These are phyloP conservation scores for Hydroisotoma schaefferi DNA, from an alignment of 2,888 invertebrate species.

Conservation along the genomic window DNA sequence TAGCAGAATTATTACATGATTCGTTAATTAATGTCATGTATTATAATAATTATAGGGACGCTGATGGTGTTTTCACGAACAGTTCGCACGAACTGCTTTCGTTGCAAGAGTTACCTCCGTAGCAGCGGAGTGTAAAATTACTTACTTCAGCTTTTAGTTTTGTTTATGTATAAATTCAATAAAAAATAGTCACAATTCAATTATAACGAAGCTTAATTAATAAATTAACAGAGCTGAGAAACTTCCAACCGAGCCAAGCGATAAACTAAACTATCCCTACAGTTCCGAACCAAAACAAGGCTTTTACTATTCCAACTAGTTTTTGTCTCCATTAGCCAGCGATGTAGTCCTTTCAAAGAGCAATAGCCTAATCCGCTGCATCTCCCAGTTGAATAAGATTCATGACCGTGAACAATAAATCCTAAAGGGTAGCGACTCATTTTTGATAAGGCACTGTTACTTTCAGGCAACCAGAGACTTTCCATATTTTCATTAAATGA, in stretches of 20 bases:
- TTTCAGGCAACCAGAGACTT: conserved; percentile 27
- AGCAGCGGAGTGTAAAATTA: too few species aligned
- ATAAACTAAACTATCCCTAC: conserved; percentile 22
- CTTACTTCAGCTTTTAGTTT: too few species aligned
- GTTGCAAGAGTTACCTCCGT: neutral
- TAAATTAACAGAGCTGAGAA: conserved; percentile 4
- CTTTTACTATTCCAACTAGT: neutral
- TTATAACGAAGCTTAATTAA: too few species aligned
- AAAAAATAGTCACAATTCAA: too few species aligned
- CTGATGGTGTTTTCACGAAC: conserved; percentile 8
- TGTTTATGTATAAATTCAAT: too few species aligned
- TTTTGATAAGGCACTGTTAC: conserved; percentile 1
- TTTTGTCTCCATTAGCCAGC: neutral
- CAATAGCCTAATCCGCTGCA: conserved; percentile 36
- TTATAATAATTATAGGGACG: neutral
- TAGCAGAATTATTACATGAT: neutral
- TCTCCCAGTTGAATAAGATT: conserved; percentile 34
- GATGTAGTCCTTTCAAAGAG: conserved; percentile 9
- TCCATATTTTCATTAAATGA: conserved; percentile 36
- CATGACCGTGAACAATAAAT: conserved; percentile 30
- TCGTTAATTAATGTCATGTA: neutral
- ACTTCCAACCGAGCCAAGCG: conserved; percentile 21
- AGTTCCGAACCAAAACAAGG: conserved; percentile 28
- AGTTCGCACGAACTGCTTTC: conserved; percentile 12
- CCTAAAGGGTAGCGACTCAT: conserved; percentile 35